Conservation (phyloP, 2,888 invertebrate species). For the Celastrina argiolus region DNA sequence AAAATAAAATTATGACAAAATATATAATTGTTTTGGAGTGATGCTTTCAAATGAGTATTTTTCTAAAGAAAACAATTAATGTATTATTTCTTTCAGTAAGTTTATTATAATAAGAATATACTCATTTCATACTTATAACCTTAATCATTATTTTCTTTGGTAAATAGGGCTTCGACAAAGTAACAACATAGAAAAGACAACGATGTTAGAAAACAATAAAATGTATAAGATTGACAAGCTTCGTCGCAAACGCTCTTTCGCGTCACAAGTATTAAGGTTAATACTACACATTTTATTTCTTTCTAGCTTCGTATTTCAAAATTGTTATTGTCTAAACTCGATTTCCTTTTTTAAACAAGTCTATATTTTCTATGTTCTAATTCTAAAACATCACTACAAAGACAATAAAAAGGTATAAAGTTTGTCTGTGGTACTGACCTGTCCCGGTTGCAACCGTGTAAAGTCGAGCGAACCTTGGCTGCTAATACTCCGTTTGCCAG, state of each 20-base stretch:
- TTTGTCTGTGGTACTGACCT: constrained; percentile 59
- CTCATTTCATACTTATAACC: not conserved
- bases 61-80: constrained; percentile 39
- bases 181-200: too few species aligned
- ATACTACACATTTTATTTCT: not conserved
- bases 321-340: too few species aligned
- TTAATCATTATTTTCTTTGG: too few species aligned
- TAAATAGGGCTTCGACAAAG: too few species aligned
- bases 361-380: constrained; percentile 45
- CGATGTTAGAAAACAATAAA: too few species aligned
- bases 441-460: constrained; percentile 65
- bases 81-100: constrained; percentile 42
- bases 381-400: constrained; percentile 71
- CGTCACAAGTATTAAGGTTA: too few species aligned
- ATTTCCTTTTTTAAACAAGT: not conserved
- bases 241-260: not conserved
- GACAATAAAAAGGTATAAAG: constrained; percentile 36
- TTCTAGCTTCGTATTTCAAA: not conserved
- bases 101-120: constrained; percentile 30
- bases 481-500: constrained; percentile 85
- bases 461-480: constrained; percentile 71
- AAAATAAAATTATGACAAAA: constrained; percentile 39
- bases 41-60: constrained; percentile 58
- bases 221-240: too few species aligned
- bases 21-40: constrained; percentile 53